Percentiles rank a stretch among this genome's conserved stretches.
phyloP scores from a whole-genome alignment of 2,797 vertebrate genomes.

The Propithecus perrieri region DNA sequence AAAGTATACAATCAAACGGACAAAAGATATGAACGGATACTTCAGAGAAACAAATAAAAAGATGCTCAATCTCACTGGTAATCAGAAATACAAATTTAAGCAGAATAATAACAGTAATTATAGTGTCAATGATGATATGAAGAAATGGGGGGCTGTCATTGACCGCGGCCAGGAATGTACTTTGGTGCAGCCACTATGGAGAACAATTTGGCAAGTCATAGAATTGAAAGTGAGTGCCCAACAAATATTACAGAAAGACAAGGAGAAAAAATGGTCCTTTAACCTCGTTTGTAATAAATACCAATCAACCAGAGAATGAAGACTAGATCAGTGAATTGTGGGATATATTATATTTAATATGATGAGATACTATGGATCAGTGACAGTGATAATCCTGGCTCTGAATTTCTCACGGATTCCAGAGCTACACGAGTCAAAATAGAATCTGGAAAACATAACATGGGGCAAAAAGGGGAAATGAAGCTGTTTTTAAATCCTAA shows the following conservation, averaged over 20 bases:
- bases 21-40: not conserved
- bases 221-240: not conserved
- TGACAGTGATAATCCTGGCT: not conserved
- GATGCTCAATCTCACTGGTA: not conserved
- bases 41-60: not conserved
- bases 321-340: not conserved
- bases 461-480: not conserved
- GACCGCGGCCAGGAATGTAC: no score
- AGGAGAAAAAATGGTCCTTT: not conserved
- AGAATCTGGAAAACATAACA: not conserved
- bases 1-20: not conserved
- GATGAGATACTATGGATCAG: accelerated
- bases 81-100: not conserved
- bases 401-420: not conserved
- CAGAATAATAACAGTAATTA: not conserved
- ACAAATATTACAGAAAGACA: not conserved
- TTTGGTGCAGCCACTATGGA: not conserved
- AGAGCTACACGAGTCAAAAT: not conserved
- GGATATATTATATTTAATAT: no score
- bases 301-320: not conserved
- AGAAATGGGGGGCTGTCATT: not conserved
- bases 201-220: not conserved
- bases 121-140: not conserved
- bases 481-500: not conserved
- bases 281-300: not conserved